Base-by-base conservation (phyloP, 2,113 vertebrate species). In the Psettodes erumei region DNA sequence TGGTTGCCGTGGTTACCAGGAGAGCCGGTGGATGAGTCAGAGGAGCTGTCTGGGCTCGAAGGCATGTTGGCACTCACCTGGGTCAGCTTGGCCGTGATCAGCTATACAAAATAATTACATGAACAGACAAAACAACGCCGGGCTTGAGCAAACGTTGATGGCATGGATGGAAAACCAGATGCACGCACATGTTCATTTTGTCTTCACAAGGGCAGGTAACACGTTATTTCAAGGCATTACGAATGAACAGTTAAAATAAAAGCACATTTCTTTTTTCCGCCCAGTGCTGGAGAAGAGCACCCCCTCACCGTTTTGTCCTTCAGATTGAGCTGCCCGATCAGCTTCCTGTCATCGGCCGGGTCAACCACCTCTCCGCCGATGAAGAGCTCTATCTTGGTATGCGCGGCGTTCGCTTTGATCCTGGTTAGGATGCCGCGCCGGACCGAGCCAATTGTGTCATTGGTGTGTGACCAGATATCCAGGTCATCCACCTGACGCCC, bases 1-100 rank as follows among this genome's bases (percentile, higher is more conserved):
- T 98, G 98, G 94, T 98, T 99, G 78, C 98, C 98, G 30, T 99
- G 98, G 93, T 99, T 99, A 86, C 98, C 97, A 50, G 98, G 98
- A 74, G 98, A 99, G 54, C 98, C 98, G 83, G 98, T 99, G 85
- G 98, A 99, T 69, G 98, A 99, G 91, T 99, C 98, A 65, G 98
- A 99, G 73, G 97, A 98, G 89, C 97, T 99, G 92, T 99, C 98
- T 79, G 98, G 98, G 86, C 98, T 99, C 83, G 98, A 99, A 91
- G 98, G 98, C 97, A 99, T 99, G 92, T 99, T 99, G 92, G 97
- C 96, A 93, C 97, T 99, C 93, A 99, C 97, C 92, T 99, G 98
- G 53, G 98, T 99, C 86, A 99, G 95, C 93, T 99, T 99, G 84
- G 98, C 98, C 11, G 98, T 99, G 87, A 99, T 99, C 90, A 99